These are phyloP conservation scores for Ceratoteleas bidentatus DNA, from an alignment of 1,140 invertebrate genomes.

Conservation along the genomic window DNA sequence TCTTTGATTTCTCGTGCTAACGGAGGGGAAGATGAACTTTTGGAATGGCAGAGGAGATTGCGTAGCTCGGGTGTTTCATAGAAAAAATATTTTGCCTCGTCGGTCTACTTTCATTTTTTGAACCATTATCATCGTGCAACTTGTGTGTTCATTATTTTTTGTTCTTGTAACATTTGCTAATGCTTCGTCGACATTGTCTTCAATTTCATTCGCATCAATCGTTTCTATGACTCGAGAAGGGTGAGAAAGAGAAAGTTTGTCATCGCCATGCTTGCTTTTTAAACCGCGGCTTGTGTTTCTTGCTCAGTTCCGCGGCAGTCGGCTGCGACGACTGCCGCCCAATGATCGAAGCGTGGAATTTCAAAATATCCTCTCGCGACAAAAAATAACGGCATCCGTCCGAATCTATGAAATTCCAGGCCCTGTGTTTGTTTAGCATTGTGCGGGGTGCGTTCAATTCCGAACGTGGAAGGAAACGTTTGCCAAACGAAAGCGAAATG, in stretches of 20 bases:
- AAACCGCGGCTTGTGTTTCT: background rate
- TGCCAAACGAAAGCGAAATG: background rate
- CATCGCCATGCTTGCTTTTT: constrained; percentile 8
- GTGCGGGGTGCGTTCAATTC: constrained; percentile 41
- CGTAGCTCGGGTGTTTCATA: constrained; percentile 72
- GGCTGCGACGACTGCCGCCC: constrained; percentile 28
- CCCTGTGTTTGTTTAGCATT: constrained; percentile 34
- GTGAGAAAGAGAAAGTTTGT: constrained; percentile 64
- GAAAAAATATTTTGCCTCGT: constrained; percentile 77
- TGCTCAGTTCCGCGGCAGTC: constrained; percentile 48
- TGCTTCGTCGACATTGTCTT: constrained; percentile 42
- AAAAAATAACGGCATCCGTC: constrained; percentile 36
- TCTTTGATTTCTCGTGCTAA: constrained; percentile 75
- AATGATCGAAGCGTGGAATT: constrained; percentile 50
- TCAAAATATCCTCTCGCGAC: constrained; percentile 23
- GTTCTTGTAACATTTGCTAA: constrained; percentile 36
- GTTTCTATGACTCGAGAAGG: constrained; percentile 63
- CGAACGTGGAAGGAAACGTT: constrained; percentile 14
- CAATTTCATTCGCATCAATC: constrained; percentile 53
- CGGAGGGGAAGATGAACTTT: constrained; percentile 71
- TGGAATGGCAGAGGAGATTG: constrained; percentile 62
- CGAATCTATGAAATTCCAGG: constrained; percentile 45
- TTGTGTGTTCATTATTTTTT: too few relatives aligned
- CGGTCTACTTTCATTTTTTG: constrained; percentile 66
- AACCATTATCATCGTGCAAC: constrained; percentile 63